Evolutionary conservation across 2,797 vertebrate genomes (phyloP).

Genomic region (Pachyuromys duprasi): DNA sequence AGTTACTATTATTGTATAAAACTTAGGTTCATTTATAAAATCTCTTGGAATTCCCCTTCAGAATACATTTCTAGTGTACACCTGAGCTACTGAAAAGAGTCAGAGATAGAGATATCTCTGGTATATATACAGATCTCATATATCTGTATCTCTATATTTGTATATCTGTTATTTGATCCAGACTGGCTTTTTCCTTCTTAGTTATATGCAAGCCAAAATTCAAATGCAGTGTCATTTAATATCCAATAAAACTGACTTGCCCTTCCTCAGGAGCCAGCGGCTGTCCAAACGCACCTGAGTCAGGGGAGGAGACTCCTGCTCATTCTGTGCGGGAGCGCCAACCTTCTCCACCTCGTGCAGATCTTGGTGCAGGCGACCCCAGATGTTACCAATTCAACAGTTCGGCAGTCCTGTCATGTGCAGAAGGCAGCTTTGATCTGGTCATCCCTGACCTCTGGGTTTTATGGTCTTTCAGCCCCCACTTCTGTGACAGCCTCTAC

Average conservation of each 20-base stretch:
- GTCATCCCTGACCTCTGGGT: not conserved
- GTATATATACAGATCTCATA: not conserved
- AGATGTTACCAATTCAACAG: not conserved
- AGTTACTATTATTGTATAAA: not conserved
- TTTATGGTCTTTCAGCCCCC: not conserved
- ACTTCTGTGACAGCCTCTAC: not conserved
- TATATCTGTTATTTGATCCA: not conserved
- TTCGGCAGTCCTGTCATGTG: not conserved
- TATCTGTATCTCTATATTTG: not conserved
- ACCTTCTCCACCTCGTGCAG: not conserved
- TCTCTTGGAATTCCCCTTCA: slow-evolving; percentile 40
- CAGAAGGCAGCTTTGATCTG: not conserved
- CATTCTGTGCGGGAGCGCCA: not conserved
- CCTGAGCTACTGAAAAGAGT: slow-evolving; percentile 12
- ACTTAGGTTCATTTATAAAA: slow-evolving; percentile 39
- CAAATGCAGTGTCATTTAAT: not conserved
- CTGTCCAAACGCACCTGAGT: not conserved
- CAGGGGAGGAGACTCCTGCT: not conserved
- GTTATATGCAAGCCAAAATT: not conserved
- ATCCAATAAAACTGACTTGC: not conserved
- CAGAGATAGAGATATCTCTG: not conserved
- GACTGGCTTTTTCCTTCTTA: not conserved
- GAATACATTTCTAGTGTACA: not conserved
- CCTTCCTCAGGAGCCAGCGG: not conserved
- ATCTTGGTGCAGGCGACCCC: not conserved